These are phyloP conservation scores for Pogona vitticeps DNA, from an alignment of 2,113 vertebrate genomes.

Conservation along the genomic window DNA sequence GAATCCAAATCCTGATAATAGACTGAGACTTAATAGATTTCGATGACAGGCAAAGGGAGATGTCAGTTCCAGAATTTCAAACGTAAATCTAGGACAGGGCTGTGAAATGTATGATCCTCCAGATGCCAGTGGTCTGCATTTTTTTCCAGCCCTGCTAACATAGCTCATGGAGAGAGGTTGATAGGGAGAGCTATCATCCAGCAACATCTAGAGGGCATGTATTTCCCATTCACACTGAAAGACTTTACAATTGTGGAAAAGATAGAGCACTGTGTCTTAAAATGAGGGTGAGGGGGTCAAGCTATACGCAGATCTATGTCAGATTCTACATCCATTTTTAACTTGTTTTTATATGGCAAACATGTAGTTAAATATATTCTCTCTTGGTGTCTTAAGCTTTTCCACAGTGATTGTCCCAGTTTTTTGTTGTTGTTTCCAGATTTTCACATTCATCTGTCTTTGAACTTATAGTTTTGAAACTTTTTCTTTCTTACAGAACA, in stretches of 20 bases:
- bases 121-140: background rate
- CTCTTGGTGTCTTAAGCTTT: constrained; percentile 70
- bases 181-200: background rate
- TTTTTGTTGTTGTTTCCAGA: no score
- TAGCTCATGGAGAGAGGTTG: background rate
- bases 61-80: background rate
- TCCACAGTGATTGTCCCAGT: constrained; percentile 70
- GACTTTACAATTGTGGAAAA: constrained; percentile 3
- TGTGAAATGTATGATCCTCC: background rate
- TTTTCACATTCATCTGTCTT: constrained; percentile 73
- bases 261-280: constrained; percentile 48
- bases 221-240: background rate
- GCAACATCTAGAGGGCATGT: background rate
- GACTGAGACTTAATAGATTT: background rate
- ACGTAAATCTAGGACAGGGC: background rate
- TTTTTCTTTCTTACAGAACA: constrained; percentile 60
- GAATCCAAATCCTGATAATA: background rate
- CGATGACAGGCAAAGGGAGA: background rate
- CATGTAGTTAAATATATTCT: constrained; percentile 63
- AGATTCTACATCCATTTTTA: constrained; percentile 61
- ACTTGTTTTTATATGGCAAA: constrained; percentile 69
- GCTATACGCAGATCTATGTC: constrained; percentile 29
- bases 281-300: background rate
- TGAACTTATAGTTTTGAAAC: constrained; percentile 67
- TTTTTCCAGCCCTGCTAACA: background rate